Percentiles rank a stretch among this genome's conserved stretches.
These are phyloP conservation scores for Nannoperca obscura DNA, from an alignment of 2,797 vertebrate species.

Conservation along the genomic window DNA sequence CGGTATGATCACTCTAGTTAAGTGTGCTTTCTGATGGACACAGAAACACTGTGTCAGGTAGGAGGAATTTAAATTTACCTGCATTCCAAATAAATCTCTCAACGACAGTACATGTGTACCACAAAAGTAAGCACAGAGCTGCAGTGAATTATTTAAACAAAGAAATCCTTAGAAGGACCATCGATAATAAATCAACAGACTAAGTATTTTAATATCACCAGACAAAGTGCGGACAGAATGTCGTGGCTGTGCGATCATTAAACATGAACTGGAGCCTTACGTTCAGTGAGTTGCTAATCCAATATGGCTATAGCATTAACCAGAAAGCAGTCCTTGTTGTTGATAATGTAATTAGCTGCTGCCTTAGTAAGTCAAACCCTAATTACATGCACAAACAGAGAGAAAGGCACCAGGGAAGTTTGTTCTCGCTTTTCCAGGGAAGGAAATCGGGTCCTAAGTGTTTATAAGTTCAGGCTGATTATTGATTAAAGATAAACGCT, in stretches of 20 bases:
- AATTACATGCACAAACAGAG: constrained; percentile 38
- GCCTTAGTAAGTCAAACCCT: constrained; percentile 32
- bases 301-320: constrained; percentile 45
- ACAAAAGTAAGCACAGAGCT: constrained; percentile 5
- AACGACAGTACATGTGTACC: constrained; percentile 16
- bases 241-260: constrained; percentile 20
- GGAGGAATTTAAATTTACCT: constrained; percentile 46
- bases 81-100: constrained; percentile 62
- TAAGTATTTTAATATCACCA: constrained; percentile 28
- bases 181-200: constrained; percentile 45
- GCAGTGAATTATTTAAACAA: constrained; percentile 42
- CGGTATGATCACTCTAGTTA: background rate
- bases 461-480: background rate
- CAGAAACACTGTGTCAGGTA: background rate
- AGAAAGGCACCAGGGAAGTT: background rate
- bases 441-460: background rate
- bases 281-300: constrained; percentile 39
- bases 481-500: background rate
- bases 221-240: constrained; percentile 22
- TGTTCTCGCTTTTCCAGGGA: background rate
- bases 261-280: constrained; percentile 21
- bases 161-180: constrained; percentile 10
- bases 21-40: constrained; percentile 23
- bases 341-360: constrained; percentile 50
- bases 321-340: constrained; percentile 19